Percentiles rank a stretch among this genome's conserved stretches.
phyloP scores from a whole-genome alignment of 2,888 invertebrate species.

The Macrosoma leucophasiata region DNA sequence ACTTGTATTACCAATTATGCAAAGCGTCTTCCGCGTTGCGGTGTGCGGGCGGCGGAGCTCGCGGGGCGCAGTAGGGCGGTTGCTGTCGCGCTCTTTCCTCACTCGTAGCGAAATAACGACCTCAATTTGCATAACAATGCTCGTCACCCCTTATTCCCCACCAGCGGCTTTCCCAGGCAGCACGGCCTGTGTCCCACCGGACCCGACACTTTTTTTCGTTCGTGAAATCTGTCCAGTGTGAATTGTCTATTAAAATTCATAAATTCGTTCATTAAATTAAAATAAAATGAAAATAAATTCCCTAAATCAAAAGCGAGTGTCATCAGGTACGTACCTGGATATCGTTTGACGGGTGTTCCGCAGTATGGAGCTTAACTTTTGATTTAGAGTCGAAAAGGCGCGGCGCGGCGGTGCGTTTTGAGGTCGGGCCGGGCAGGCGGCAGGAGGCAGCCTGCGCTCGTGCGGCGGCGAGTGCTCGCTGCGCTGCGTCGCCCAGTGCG shows the following conservation, averaged over 20 bases:
- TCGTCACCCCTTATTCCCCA: conserved; percentile 71
- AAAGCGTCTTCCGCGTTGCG: conserved; percentile 67
- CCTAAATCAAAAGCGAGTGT: conserved; percentile 19
- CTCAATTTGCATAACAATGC: conserved; percentile 76
- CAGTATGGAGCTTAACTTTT: conserved; percentile 33
- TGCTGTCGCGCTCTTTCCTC: conserved; percentile 71
- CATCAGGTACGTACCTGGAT: conserved; percentile 18
- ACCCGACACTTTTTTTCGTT: conserved; percentile 58
- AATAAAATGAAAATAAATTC: conserved; percentile 28
- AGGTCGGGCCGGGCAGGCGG: neutral
- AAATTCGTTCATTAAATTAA: conserved; percentile 27
- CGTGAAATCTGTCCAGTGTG: conserved; percentile 46
- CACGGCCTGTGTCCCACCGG: conserved; percentile 58
- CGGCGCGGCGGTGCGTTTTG: conserved; percentile 12
- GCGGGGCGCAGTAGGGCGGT: conserved; percentile 46
- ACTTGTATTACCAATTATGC: conserved; percentile 73
- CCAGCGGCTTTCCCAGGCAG: conserved; percentile 67
- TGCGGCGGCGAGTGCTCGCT: conserved; percentile 9
- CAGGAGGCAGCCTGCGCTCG: too few relatives aligned
- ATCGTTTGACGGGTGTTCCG: conserved; percentile 8
- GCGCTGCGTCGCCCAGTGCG: conserved; percentile 14
- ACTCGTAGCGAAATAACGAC: conserved; percentile 74
- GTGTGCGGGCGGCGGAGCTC: conserved; percentile 46
- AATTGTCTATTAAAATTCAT: conserved; percentile 34
- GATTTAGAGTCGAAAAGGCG: conserved; percentile 40